Percentiles rank a stretch among this genome's conserved stretches.
Conservation (phyloP, 1,140 invertebrate genomes). For the Bombyx mandarina region DNA sequence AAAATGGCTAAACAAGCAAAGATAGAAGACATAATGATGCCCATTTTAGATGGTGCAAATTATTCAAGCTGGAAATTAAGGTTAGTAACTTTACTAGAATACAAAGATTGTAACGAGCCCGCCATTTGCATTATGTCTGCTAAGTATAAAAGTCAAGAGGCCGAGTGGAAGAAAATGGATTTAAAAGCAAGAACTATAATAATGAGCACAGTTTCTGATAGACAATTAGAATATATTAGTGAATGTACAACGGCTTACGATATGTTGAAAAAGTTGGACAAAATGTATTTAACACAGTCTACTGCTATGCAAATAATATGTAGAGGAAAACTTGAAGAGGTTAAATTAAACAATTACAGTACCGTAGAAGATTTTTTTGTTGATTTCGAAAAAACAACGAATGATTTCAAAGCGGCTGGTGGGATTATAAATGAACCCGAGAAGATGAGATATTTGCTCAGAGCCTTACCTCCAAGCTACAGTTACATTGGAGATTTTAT, state of each 20-base stretch:
- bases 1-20: conserved; percentile 24
- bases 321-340: conserved; percentile 28
- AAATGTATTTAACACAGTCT: conserved; percentile 33
- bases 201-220: conserved; percentile 31
- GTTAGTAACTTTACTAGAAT: conserved; percentile 27
- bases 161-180: conserved; percentile 22
- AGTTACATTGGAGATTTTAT: conserved; percentile 39
- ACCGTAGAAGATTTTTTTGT: conserved; percentile 35
- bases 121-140: conserved; percentile 5
- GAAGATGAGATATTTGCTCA: conserved; percentile 41
- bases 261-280: conserved; percentile 29
- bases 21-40: conserved; percentile 27
- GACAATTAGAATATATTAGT: conserved; percentile 30
- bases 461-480: conserved; percentile 29
- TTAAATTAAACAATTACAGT: conserved; percentile 27
- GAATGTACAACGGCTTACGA: conserved; percentile 26
- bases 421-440: conserved; percentile 44
- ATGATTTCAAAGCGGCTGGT: conserved; percentile 37
- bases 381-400: conserved; percentile 42
- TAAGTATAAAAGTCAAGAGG: conserved; percentile 5
- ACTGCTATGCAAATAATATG: conserved; percentile 41
- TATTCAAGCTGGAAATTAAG: conserved; percentile 37
- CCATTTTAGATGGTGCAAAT: conserved; percentile 36
- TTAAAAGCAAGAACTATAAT: conserved; percentile 31
- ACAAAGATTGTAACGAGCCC: conserved; percentile 28